Base-by-base conservation (phyloP, 2,797 vertebrate genomes). In the Calcarius lapponicus region DNA sequence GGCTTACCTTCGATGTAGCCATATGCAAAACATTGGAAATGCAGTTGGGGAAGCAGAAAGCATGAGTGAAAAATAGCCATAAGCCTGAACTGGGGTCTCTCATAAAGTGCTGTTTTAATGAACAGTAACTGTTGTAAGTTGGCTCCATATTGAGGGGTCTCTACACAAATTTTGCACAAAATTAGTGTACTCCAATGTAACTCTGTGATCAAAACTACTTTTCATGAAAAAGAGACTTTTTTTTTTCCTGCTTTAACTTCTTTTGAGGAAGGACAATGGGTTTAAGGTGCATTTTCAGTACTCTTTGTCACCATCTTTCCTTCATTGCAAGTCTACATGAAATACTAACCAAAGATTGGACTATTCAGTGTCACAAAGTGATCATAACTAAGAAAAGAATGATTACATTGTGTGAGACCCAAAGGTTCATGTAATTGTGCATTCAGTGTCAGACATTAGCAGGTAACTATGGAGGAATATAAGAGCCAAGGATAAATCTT, bases 11-110 rank as follows among this genome's bases (percentile, higher is more conserved):
- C 56, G 54, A 88, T 96, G 86, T 72, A 86, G 56, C 70, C 70
- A 70, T 84, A 67, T 88, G 92, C 86, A 95, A 93, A 95, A 79
- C 64, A 34, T 45, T 92, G 90, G 51, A 56, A 73, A 76, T 76
- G 31, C 18, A 67, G 48, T 70, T 70, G 42, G 24, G 10, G 36
- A 80, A 94, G 76, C 28, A 78, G 57, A 82, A 89, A 74, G 28
- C 31, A 5, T 0, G 6, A 83, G 38, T 72, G 80, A 92, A 86
- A 95, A 91, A 57, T 65, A 67, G 32, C 50, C 1, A 1, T 70
- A 42, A 93, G 72, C 40, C n/a, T 83, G 34, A 84, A 26, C 51
- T 73, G 36, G 66, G 20, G 9, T 56, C 62, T 82, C 16, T 36
- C 57, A 43, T 16, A 70, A 80, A 93, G 65, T n/a, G 17, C 6